These are phyloP conservation scores for Apistogramma diplotaenia DNA, from an alignment of 2,113 vertebrate genomes.

Conservation along the genomic window DNA sequence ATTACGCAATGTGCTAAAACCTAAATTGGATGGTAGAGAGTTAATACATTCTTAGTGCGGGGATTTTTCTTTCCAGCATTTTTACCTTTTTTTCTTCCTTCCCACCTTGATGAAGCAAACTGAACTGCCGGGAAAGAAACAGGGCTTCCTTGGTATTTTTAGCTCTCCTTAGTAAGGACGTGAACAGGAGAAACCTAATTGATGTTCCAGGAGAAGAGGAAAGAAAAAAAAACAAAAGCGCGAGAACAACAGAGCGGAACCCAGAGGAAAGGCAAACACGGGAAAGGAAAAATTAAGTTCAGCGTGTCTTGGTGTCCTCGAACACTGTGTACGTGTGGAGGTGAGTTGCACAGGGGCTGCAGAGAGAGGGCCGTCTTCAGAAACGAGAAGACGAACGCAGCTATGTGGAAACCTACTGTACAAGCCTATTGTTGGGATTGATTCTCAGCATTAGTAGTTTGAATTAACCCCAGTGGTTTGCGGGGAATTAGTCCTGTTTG, in stretches of 20 bases:
- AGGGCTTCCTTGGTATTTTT: constrained; percentile 47
- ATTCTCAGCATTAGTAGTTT: constrained; percentile 43
- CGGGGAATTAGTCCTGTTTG: constrained; percentile 54
- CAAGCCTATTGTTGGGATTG: constrained; percentile 33
- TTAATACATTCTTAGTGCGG: neutral
- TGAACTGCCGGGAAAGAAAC: constrained; percentile 16
- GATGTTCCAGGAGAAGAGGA: constrained; percentile 36
- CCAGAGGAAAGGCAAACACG: constrained; percentile 10
- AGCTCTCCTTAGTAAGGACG: constrained; percentile 18
- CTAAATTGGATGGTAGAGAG: neutral
- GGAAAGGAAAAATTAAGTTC: neutral
- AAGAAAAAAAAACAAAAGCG: neutral
- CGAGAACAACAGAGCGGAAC: constrained; percentile 3
- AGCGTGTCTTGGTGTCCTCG: neutral
- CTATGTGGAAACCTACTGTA: constrained; percentile 47
- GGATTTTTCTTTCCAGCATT: neutral
- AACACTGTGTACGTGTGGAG: neutral
- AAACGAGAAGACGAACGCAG: constrained; percentile 12
- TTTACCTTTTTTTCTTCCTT: neutral
- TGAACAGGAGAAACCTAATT: constrained; percentile 37
- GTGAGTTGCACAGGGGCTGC: neutral
- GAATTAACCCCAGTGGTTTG: constrained; percentile 57
- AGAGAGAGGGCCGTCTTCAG: constrained; percentile 17
- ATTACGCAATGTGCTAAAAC: neutral
- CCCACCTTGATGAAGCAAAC: constrained; percentile 13